A percentile compares a stretch with the other conserved stretches of the same genome.
These are phyloP conservation scores for Meteorus sp. DNA, from an alignment of 1,140 invertebrate genomes.

Conservation along the genomic window DNA sequence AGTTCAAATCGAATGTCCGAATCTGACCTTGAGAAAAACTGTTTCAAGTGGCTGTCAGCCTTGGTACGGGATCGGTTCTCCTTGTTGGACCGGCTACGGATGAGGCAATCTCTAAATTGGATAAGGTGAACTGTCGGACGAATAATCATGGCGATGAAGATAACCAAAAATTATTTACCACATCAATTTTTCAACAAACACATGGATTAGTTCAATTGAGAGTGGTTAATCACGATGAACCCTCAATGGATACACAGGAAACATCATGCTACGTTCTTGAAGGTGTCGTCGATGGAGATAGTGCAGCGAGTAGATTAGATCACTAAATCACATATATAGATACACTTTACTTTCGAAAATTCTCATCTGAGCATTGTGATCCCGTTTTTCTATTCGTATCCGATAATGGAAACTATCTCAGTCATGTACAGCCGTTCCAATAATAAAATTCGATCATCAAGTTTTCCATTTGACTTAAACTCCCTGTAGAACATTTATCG, in stretches of 20 bases:
- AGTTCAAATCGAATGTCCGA: too few relatives aligned
- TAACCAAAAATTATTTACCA: conserved; percentile 2
- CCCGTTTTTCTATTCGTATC: neutral
- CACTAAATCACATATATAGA: neutral
- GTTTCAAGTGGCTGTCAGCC: conserved; percentile 58
- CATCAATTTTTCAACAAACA: conserved; percentile 13
- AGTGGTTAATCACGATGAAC: conserved; percentile 41
- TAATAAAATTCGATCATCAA: conserved; percentile 6
- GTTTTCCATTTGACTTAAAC: neutral
- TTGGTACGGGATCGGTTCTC: conserved; percentile 52
- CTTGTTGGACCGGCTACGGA: conserved; percentile 39
- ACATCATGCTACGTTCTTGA: conserved; percentile 54
- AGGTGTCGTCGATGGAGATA: conserved; percentile 40
- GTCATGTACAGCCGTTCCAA: neutral
- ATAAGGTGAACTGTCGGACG: neutral
- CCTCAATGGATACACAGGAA: conserved; percentile 49
- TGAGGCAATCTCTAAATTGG: neutral
- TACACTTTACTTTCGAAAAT: neutral
- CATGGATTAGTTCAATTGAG: conserved; percentile 51
- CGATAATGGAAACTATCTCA: neutral
- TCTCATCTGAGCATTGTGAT: neutral
- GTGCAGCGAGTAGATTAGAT: conserved; percentile 9
- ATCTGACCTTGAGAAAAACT: conserved; percentile 51
- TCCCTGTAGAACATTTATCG: neutral
- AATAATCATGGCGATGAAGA: conserved; percentile 2